Evolutionary conservation across 2,888 invertebrate species (phyloP).

Genomic region (Nomada ruficornis): DNA sequence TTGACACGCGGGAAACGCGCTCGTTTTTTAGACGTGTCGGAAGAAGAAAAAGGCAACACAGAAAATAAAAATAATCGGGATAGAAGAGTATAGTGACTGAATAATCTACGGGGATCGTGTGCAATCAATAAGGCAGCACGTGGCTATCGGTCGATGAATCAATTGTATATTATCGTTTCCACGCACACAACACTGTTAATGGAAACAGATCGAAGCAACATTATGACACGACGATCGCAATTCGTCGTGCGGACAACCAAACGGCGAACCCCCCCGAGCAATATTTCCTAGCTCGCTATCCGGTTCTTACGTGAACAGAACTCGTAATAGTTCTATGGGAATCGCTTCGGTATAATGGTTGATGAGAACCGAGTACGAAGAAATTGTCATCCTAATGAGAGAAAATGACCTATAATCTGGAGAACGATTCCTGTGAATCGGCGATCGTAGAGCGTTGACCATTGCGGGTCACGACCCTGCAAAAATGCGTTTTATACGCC

Average conservation of each 20-base stretch:
- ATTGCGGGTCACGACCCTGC: constrained; percentile 17
- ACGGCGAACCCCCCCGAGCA: constrained; percentile 3
- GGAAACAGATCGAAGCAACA: constrained; percentile 11
- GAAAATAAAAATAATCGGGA: not conserved
- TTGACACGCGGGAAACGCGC: constrained; percentile 1
- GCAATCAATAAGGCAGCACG: no score
- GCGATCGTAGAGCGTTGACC: not conserved
- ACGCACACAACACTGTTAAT: not conserved
- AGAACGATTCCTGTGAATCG: constrained; percentile 15
- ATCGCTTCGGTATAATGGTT: constrained; percentile 23
- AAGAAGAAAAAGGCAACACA: not conserved
- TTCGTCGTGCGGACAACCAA: constrained; percentile 6
- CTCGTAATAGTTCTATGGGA: not conserved
- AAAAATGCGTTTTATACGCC: constrained; percentile 8
- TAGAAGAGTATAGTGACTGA: not conserved
- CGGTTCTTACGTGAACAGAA: constrained; percentile 26
- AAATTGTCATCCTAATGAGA: constrained; percentile 46
- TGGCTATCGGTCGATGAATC: constrained; percentile 26
- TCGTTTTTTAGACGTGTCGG: no score
- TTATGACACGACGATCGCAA: constrained; percentile 19
- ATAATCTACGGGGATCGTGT: not conserved
- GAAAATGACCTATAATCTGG: constrained; percentile 59
- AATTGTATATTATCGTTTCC: constrained; percentile 8
- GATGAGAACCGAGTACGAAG: constrained; percentile 41
- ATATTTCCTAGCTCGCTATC: constrained; percentile 37